Evolutionary conservation across 2,113 vertebrate species (phyloP).

Genomic region (Poeciliopsis prolifica): DNA sequence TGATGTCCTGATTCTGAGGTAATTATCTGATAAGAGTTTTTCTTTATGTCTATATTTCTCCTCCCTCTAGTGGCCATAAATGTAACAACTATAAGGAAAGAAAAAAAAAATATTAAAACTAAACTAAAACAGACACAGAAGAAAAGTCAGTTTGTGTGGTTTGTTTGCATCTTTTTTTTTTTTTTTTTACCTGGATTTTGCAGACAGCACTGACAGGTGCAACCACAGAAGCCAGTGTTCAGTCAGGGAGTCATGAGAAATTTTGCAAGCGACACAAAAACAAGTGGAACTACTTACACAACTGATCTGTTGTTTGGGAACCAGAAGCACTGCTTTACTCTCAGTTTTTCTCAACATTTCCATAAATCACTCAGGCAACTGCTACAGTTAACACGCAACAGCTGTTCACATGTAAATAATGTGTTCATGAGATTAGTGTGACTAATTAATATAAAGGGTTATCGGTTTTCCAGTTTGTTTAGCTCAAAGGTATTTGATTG

Average conservation of each 20-base stretch:
- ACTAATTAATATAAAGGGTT: background rate
- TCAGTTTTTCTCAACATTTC: background rate
- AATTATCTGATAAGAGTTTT: too few relatives aligned
- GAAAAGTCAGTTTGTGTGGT: background rate
- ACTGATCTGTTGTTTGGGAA: too few relatives aligned
- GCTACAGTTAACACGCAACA: too few relatives aligned
- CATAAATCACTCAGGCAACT: too few relatives aligned
- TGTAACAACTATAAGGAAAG: background rate
- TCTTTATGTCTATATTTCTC: background rate
- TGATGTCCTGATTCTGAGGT: too few relatives aligned
- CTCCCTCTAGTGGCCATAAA: background rate
- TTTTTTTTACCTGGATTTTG: background rate
- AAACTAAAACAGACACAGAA: background rate
- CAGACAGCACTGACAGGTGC: conserved; percentile 39
- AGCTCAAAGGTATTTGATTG: too few relatives aligned
- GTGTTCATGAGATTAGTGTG: too few relatives aligned
- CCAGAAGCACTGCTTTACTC: background rate
- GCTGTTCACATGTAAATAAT: too few relatives aligned
- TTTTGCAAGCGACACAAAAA: conserved; percentile 39
- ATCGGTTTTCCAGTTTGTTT: too few relatives aligned
- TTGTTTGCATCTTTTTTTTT: background rate
- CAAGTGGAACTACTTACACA: conserved; percentile 58
- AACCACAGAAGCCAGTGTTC: conserved; percentile 11
- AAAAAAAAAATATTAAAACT: background rate
- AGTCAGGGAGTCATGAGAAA: conserved; percentile 45